These are phyloP conservation scores for Apeltes quadracus DNA, from an alignment of 2,113 vertebrate species.

Conservation along the genomic window DNA sequence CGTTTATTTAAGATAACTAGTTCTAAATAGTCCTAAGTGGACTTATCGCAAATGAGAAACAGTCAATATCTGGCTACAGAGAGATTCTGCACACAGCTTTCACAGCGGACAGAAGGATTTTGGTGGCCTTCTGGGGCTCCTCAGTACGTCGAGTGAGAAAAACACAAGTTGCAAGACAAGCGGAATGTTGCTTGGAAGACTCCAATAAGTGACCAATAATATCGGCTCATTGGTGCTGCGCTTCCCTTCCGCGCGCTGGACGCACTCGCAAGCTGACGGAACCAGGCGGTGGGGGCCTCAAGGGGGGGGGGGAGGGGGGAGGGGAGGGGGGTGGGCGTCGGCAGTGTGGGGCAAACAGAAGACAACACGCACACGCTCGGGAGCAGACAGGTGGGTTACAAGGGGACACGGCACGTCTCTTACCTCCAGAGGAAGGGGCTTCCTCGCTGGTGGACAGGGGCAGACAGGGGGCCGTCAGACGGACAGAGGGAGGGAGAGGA, in stretches of 20 bases:
- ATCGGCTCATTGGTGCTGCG: no score
- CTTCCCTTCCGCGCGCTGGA: no score
- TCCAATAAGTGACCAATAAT: background rate
- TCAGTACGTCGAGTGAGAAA: background rate
- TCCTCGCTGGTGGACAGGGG: slow-evolving; percentile 86
- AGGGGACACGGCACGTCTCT: slow-evolving; percentile 64
- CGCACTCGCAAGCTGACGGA: no score
- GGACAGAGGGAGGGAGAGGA: slow-evolving; percentile 72
- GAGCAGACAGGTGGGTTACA: slow-evolving; percentile 18
- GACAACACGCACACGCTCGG: background rate
- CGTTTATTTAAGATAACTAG: background rate
- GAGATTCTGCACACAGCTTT: background rate
- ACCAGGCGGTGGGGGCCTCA: no score
- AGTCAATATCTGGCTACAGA: background rate
- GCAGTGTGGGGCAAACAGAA: background rate
- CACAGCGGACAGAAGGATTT: background rate
- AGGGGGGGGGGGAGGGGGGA: background rate
- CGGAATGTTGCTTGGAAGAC: background rate
- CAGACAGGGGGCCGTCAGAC: slow-evolving; percentile 83
- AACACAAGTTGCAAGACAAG: background rate
- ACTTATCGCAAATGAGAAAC: background rate
- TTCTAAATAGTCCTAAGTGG: background rate
- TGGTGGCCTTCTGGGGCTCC: background rate
- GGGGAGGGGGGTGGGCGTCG: background rate
- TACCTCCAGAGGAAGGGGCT: slow-evolving; percentile 95